Evolutionary conservation across 2,888 invertebrate genomes (phyloP).

Genomic region (Eupithecia abbreviata): DNA sequence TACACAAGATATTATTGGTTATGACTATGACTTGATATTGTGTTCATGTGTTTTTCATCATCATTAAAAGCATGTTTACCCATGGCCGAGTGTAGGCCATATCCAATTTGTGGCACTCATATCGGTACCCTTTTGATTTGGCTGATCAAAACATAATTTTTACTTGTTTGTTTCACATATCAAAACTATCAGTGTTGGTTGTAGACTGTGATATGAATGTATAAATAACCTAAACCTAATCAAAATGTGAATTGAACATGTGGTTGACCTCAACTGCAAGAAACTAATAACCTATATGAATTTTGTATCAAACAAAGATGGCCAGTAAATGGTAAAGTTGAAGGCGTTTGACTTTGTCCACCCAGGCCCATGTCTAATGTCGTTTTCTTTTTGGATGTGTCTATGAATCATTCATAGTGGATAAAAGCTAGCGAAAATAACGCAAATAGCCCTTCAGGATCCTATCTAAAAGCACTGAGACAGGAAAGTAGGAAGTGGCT

Average conservation of each 20-base stretch:
- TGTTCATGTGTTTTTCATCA: too few relatives aligned
- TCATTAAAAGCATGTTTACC: not conserved
- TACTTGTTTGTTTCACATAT: not conserved
- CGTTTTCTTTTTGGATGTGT: not conserved
- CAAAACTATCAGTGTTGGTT: not conserved
- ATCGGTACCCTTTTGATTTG: not conserved
- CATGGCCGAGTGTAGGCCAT: not conserved
- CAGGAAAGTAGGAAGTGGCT: not conserved
- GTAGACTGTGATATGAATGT: not conserved
- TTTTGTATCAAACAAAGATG: constrained; percentile 1
- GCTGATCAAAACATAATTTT: not conserved
- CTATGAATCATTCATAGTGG: not conserved
- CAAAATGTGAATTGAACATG: not conserved
- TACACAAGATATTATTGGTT: not conserved
- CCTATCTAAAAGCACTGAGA: not conserved
- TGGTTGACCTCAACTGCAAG: not conserved
- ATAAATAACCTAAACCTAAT: not conserved
- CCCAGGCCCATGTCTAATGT: not conserved
- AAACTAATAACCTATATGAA: not conserved
- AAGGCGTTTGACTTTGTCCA: not conserved
- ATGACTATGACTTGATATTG: too few relatives aligned
- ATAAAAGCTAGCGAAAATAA: not conserved
- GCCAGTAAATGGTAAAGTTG: not conserved
- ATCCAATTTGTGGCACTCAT: not conserved
- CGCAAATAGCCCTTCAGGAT: not conserved